phyloP scores from a whole-genome alignment of 92 coral and sea anemone species.

The Phymanthus crucifer region DNA sequence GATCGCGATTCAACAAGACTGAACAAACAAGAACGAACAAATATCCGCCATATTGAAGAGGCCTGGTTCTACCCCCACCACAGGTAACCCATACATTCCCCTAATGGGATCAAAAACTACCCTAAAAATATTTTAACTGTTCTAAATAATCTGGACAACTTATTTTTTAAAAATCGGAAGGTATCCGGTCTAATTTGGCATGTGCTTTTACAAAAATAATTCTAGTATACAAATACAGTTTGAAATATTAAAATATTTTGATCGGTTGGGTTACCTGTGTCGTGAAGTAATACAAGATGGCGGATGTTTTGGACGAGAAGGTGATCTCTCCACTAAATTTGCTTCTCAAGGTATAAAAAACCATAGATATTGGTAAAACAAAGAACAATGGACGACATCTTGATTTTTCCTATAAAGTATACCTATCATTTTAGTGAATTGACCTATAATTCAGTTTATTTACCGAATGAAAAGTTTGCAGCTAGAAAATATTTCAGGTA shows the following conservation, averaged over 20 bases:
- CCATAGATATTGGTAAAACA: background rate
- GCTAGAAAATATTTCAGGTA: too few species aligned
- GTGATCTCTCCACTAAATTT: slow-evolving; percentile 73
- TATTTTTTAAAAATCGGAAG: too few species aligned
- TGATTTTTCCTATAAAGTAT: background rate
- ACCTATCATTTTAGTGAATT: background rate
- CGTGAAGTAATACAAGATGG: slow-evolving; percentile 55
- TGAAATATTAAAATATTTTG: too few species aligned
- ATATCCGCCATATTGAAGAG: slow-evolving; percentile 15
- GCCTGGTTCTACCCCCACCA: background rate
- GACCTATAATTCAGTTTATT: background rate
- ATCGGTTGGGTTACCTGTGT: background rate
- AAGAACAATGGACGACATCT: background rate
- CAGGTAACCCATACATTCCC: slow-evolving; percentile 13
- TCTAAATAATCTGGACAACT: too few species aligned
- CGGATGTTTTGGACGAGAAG: slow-evolving; percentile 58
- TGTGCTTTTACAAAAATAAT: too few species aligned
- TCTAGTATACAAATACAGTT: too few species aligned
- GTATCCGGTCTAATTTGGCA: too few species aligned
- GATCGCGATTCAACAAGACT: background rate
- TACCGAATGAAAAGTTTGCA: too few species aligned
- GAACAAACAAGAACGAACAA: background rate
- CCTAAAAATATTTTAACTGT: too few species aligned
- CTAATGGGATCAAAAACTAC: too few species aligned
- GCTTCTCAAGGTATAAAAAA: slow-evolving; percentile 76